Evolutionary conservation across 2,113 vertebrate genomes (phyloP).

Genomic region (rat (Rattus norvegicus)): GRCr8 NC_086023.1:111350001-111350500

Average conservation of each 20-base stretch:
- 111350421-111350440: not conserved
- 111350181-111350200: not conserved
- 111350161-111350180: too few species aligned
- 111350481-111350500: too few species aligned
- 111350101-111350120: too few species aligned
- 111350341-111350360: not conserved
- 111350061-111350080: not conserved
- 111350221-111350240: not conserved
- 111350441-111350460: not conserved
- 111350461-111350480: not conserved
- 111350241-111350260: not conserved
- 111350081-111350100: not conserved
- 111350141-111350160: not conserved
- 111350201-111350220: not conserved
- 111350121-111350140: not conserved
- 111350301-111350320: not conserved
- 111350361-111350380: not conserved
- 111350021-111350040: not conserved
- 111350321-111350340: not conserved
- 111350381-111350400: not conserved
- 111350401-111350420: not conserved
- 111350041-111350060: not conserved
- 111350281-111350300: not conserved
- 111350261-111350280: not conserved
- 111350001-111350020: not conserved